Evolutionary conservation across 2,888 invertebrate genomes (phyloP).

Genomic region (Hypomecis atomaria): DNA sequence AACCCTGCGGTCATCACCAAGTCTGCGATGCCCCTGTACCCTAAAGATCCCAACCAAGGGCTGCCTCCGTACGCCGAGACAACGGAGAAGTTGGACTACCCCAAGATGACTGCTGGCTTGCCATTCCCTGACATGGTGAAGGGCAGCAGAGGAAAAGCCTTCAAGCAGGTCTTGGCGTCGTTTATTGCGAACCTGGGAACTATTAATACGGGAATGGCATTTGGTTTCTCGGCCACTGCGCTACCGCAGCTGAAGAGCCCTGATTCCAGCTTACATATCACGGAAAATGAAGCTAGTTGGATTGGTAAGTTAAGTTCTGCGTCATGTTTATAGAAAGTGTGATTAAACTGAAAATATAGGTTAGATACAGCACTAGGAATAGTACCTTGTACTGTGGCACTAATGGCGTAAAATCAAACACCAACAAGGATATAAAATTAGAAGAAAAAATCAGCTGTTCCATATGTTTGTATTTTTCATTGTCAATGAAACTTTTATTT

Average conservation of each 20-base stretch:
- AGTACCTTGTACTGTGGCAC: no score
- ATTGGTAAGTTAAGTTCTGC: constrained; percentile 80
- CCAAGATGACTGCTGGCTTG: no score
- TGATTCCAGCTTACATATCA: constrained; percentile 80
- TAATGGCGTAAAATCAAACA: no score
- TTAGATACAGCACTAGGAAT: no score
- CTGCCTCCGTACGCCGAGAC: constrained; percentile 13
- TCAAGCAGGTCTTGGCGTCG: constrained; percentile 85
- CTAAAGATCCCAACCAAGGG: constrained; percentile 44
- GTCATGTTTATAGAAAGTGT: no score
- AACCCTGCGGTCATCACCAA: constrained; percentile 56
- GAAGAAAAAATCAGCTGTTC: background rate
- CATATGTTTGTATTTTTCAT: no score
- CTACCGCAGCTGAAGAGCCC: constrained; percentile 84
- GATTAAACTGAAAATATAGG: no score
- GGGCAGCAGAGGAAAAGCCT: constrained; percentile 73
- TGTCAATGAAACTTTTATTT: no score
- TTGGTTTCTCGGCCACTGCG: constrained; percentile 88
- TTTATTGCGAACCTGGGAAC: constrained; percentile 88
- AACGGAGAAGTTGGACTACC: no score
- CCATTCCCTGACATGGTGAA: constrained; percentile 45
- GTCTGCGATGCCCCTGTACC: constrained; percentile 48
- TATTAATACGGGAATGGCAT: constrained; percentile 88
- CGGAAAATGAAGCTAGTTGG: constrained; percentile 86
- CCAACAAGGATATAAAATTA: background rate